Evolutionary conservation across 2,888 invertebrate genomes (phyloP), one percentile per base, ranked within the genome.

Genomic region (Drosophila fulvimacula): DNA sequence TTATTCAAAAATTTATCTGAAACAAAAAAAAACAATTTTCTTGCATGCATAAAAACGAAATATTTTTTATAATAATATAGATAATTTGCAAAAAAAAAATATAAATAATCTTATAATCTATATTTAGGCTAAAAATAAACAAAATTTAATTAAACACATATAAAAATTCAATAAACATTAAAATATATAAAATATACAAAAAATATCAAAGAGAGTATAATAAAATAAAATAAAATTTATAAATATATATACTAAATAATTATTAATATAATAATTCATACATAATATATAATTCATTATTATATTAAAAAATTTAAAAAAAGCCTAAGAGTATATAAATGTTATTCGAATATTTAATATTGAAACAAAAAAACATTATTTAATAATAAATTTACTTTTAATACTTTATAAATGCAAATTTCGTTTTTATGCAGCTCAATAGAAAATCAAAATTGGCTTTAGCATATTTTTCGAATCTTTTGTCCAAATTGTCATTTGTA

Each of bases 11-110:
- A 42, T 44, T 21, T 38, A 19, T 42, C 42, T 44, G 64, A 53
- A 36, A 49, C n/a, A 24, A 24, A 15, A 15, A n/a, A 44, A 15
- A 6, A 10, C 11, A 1, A 34, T 15, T 34, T 51, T 34, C 13
- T 38, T 49, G 74, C 44, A 62, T 75, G 78, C 78, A 73, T 63
- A 63, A 52, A 59, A 58, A 41, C 15, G 48, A 48, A 48, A 48
- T 7, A 6, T 4, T 39, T 10, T 13, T 32, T 32, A 32, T 11
- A 32, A 34, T 13, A 13, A 32, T 10, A 32, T 11, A 32, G 32
- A 32, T 11, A 10, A 11, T 32, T 32, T 34, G 4, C 4, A 36
- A 34, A 34, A 15, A 36, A 5, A 5, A 13, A 36, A 15, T 15
- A 36, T 1, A 2, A 36, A 36, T 6, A 36, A 15, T 15, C 13